Conservation (phyloP, 2,888 invertebrate species). For the Acleris holmiana region DNA sequence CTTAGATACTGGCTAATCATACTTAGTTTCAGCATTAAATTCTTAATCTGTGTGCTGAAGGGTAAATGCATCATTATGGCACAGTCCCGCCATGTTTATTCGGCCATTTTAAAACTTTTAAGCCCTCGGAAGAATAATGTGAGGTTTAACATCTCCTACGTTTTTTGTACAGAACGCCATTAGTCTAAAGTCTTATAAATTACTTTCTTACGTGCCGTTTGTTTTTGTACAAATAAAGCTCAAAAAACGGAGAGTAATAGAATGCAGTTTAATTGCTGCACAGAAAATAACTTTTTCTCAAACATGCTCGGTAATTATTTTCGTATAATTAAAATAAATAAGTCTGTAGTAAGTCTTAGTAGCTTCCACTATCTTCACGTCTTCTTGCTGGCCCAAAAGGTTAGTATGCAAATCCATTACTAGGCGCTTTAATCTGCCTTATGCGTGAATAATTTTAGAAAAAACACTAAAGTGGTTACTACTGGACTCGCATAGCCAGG, state of each 20-base stretch:
- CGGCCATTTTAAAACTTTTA: constrained; percentile 12
- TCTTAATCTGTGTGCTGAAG: not conserved
- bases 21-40: not conserved
- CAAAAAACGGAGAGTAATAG: constrained; percentile 1
- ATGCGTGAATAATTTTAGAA: too few species aligned
- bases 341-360: too few species aligned
- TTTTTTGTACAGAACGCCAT: constrained; percentile 27
- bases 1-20: not conserved
- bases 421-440: too few species aligned
- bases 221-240: constrained; percentile 23
- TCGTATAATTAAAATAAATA: too few species aligned
- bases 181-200: constrained; percentile 36
- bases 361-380: too few species aligned
- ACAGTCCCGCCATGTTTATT: not conserved
- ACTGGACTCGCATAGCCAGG: too few species aligned
- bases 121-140: constrained; percentile 26
- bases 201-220: constrained; percentile 35
- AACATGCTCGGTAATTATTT: too few species aligned
- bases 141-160: constrained; percentile 31
- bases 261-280: constrained; percentile 3
- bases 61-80: constrained; percentile 7
- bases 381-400: too few species aligned
- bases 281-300: not conserved
- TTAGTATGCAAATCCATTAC: too few species aligned
- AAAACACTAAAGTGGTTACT: too few species aligned